Percentiles rank a stretch among this genome's conserved stretches.
These are phyloP conservation scores for Catharus fuscescens DNA, from an alignment of 2,113 vertebrate genomes.

Conservation along the genomic window DNA sequence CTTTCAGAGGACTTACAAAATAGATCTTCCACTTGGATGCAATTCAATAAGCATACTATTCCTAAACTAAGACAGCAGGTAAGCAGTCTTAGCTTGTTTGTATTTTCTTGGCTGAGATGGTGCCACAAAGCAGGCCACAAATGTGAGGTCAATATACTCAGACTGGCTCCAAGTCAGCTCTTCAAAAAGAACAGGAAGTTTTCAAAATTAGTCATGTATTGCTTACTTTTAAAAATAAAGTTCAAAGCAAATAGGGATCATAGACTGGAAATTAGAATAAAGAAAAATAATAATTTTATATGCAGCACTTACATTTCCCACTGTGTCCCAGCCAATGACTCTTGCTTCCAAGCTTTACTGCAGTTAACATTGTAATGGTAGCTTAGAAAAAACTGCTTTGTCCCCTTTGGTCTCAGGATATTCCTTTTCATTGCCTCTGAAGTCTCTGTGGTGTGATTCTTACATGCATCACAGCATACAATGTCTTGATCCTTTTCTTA, in stretches of 20 bases:
- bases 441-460: neutral
- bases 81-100: neutral
- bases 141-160: neutral
- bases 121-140: neutral
- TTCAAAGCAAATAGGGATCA: neutral
- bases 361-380: neutral
- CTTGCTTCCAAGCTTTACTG: neutral
- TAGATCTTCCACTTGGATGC: neutral
- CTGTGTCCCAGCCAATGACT: neutral
- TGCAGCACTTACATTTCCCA: neutral
- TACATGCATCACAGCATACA: neutral
- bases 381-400: neutral
- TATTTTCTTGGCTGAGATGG: neutral
- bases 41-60: neutral
- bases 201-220: neutral
- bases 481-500: neutral
- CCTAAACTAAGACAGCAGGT: neutral
- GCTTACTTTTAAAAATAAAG: neutral
- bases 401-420: neutral
- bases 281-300: neutral
- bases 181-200: neutral
- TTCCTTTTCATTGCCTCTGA: neutral
- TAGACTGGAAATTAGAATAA: neutral
- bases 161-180: neutral
- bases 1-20: neutral